Base-by-base conservation (phyloP, 1,140 invertebrate species). In the Eupristina koningsbergeri region DNA sequence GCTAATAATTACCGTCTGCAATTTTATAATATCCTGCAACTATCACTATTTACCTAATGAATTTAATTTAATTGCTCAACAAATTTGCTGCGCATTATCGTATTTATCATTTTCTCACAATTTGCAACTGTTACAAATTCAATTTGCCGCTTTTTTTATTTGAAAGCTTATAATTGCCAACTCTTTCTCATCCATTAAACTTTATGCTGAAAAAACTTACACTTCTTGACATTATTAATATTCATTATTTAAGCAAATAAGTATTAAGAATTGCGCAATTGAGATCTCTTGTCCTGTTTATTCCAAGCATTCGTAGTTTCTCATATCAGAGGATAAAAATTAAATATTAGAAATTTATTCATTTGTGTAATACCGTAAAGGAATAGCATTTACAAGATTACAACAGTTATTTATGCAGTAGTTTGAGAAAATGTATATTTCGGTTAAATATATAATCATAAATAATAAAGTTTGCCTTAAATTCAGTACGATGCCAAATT, bases 401-500 rank as follows among this genome's bases (percentile, higher is more conserved):
- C 50, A 53, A 1, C 26, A 26, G 2, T 58, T 58, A 58, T 26
- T 58, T 58, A 58, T 3, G 26, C 26, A 22, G 53, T 34, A 34
- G 8, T 64, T 15, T 0, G 29, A 64, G 15, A 61, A 78, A 63
- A 78, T 78, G 7, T 63, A 78, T 45, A 78, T n/a, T 39, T 45
- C 15, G 29, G 26, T 22, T 50, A 9, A 78, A 78, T 78, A 63
- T 26, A 78, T 29, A 58, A 58, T 58, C 53, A 22, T 58, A 34
- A 29, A 64, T 64, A 64, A 78, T 45, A 39, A 34, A 41, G 53
- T 61, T 50, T 29, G n/a, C 47, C 74, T 34, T 34, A 67, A 79
- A 45, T 34, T 31, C 78, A 47, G 19, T 71, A 19, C 26, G 29
- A 31, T 36, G 34, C 78, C 64, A 71, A 80, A 71, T 71, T 71